phyloP scores from a whole-genome alignment of 1,140 invertebrate genomes.

The Trachymyrmex cornetzi region DNA sequence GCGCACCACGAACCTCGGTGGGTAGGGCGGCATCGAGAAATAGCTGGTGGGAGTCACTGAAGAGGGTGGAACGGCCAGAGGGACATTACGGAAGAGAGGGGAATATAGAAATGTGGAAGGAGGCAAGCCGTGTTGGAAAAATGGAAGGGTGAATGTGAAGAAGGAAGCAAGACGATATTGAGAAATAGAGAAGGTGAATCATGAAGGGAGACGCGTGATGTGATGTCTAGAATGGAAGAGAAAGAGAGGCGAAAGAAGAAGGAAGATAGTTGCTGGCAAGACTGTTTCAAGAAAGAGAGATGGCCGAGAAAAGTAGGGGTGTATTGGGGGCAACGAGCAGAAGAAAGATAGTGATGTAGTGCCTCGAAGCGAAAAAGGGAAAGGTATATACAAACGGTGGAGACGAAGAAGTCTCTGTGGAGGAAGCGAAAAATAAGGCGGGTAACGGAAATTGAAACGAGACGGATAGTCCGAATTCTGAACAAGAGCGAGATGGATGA shows the following conservation, averaged over 20 bases:
- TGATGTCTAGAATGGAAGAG: constrained; percentile 16
- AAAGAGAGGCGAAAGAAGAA: constrained; percentile 11
- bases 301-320: constrained; percentile 1
- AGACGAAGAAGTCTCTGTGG: constrained; percentile 11
- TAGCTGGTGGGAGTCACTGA: constrained; percentile 63
- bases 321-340: no score
- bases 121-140: constrained; percentile 46
- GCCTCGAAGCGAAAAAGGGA: background rate
- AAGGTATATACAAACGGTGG: background rate
- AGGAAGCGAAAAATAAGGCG: constrained; percentile 14
- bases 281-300: constrained; percentile 20
- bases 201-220: constrained; percentile 15
- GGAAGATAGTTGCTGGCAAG: constrained; percentile 8
- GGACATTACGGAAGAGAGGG: constrained; percentile 39
- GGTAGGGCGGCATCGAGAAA: constrained; percentile 52
- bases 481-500: constrained; percentile 17
- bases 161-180: constrained; percentile 1
- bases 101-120: constrained; percentile 45
- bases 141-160: constrained; percentile 13
- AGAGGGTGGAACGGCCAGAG: constrained; percentile 57
- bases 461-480: constrained; percentile 18
- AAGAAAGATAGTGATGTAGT: background rate
- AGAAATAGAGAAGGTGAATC: constrained; percentile 49
- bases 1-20: constrained; percentile 54
- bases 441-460: constrained; percentile 14